These are phyloP conservation scores for Pholis gunnellus DNA, from an alignment of 2,113 vertebrate species.

Conservation along the genomic window DNA sequence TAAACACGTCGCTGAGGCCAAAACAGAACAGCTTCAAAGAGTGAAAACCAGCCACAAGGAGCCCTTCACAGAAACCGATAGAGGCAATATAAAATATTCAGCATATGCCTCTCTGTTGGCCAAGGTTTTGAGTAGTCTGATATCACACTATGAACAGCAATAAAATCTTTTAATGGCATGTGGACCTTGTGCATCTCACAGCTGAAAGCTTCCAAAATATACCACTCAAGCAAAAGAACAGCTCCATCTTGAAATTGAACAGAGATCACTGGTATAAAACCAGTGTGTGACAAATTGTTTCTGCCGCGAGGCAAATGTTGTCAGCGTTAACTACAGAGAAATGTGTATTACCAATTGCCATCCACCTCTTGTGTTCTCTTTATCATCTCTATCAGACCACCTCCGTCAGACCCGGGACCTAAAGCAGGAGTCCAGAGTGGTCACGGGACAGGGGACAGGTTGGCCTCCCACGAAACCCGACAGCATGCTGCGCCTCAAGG, in stretches of 20 bases:
- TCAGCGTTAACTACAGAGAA: background rate
- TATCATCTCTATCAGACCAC: constrained; percentile 69
- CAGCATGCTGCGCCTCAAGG: constrained; percentile 59
- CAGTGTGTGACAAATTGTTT: background rate
- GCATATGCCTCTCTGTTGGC: constrained; percentile 54
- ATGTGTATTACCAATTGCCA: background rate
- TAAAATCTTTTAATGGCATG: constrained; percentile 41
- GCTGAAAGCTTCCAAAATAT: constrained; percentile 21
- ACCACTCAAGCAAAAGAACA: constrained; percentile 1
- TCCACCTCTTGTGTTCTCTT: constrained; percentile 25
- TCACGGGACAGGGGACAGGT: constrained; percentile 75
- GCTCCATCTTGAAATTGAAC: constrained; percentile 17
- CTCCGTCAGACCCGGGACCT: constrained; percentile 75
- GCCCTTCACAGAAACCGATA: constrained; percentile 49
- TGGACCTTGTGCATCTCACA: constrained; percentile 25
- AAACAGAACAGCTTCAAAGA: constrained; percentile 53
- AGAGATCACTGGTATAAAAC: constrained; percentile 6
- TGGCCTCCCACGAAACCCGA: constrained; percentile 76
- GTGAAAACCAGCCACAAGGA: constrained; percentile 50
- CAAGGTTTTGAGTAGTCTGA: constrained; percentile 56
- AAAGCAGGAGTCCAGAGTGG: constrained; percentile 74
- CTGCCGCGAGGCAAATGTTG: background rate
- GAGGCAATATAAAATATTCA: constrained; percentile 70
- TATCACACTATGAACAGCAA: constrained; percentile 44
- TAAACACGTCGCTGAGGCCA: constrained; percentile 27